A percentile compares a stretch with the other conserved stretches of the same genome.
phyloP scores from a whole-genome alignment of 1,140 invertebrate genomes.

The Holcopasites calliopsidis region DNA sequence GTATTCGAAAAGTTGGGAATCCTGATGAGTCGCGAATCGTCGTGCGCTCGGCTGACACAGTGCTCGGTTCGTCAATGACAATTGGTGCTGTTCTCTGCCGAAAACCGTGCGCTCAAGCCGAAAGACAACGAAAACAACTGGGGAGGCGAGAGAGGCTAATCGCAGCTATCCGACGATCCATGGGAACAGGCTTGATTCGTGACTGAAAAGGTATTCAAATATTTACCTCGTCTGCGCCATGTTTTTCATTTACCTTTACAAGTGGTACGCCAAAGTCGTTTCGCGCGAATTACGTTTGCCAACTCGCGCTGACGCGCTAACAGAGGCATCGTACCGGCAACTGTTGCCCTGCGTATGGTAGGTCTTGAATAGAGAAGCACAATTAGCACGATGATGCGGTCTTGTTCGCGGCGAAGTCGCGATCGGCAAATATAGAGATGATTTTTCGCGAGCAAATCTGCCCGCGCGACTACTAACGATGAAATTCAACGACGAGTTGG shows the following conservation, averaged over 20 bases:
- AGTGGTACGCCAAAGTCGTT: not conserved
- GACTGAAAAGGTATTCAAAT: constrained; percentile 42
- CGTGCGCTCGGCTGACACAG: no score
- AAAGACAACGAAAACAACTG: not conserved
- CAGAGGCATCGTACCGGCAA: not conserved
- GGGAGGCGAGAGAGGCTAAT: not conserved
- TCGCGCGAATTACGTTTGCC: not conserved
- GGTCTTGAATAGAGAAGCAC: no score
- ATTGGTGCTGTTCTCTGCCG: no score
- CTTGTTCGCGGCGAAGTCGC: not conserved
- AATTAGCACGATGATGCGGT: not conserved
- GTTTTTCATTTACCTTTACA: not conserved
- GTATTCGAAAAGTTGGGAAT: not conserved
- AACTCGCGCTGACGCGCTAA: constrained; percentile 13
- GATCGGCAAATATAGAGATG: not conserved
- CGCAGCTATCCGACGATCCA: constrained; percentile 16
- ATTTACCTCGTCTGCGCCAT: not conserved
- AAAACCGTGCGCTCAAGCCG: not conserved
- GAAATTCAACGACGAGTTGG: constrained; percentile 23
- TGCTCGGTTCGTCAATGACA: no score
- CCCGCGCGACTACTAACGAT: constrained; percentile 8
- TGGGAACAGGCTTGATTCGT: constrained; percentile 7
- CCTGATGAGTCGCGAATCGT: not conserved
- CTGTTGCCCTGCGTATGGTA: not conserved
- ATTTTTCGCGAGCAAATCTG: constrained; percentile 17